Base-by-base conservation (phyloP, 2,797 vertebrate species). In the Ctenochaetus hawaiiensis region DNA sequence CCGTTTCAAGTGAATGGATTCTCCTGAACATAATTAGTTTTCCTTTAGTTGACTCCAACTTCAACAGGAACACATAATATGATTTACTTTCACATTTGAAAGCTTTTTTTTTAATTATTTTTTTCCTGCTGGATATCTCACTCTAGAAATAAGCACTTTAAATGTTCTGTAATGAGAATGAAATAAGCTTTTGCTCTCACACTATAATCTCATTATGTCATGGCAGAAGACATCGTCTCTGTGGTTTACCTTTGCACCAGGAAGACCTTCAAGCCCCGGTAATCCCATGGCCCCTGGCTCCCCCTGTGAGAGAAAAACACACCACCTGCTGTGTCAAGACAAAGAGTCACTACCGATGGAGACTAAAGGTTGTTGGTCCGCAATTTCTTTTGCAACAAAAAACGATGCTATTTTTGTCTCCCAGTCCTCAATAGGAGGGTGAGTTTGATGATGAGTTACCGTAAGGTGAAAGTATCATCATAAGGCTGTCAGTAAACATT, bases 261-360 rank as follows among this genome's bases (percentile, higher is more conserved):
- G 96, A 79, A 98, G 95, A 77, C 98, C 98, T 95, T 99, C 98
- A 66, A 98, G 93, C 77, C 98, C 98, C 44, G 98, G 97, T 87
- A 99, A 92, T 83, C 98, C 98, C 98, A 99, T 99, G 1, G 94
- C 93, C 73, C 98, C 98, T 11, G 96, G 94, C 67, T 99, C 98
- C 56, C 98, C 98, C 98, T 99, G 86, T 66, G 87, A 87, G 63
- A 92, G 64, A 86, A 78, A 76, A 87, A 88, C 70, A 89, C 72
- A 89, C 30, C 75, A 62, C 73, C 58, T 70, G 77, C 70, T 81
- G 65, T 49, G 75, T 77, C 56, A 87, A 77, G 53, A 82, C 53
- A 68, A 56, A 80, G 61, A 26, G n/a, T 59, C 58, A 69, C 45
- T 20, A n/a, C 58, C 71, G 44, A 73, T 67, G 48, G 23, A 63